Base-by-base conservation (phyloP, 2,888 invertebrate species). In the Diploptera punctata region DNA sequence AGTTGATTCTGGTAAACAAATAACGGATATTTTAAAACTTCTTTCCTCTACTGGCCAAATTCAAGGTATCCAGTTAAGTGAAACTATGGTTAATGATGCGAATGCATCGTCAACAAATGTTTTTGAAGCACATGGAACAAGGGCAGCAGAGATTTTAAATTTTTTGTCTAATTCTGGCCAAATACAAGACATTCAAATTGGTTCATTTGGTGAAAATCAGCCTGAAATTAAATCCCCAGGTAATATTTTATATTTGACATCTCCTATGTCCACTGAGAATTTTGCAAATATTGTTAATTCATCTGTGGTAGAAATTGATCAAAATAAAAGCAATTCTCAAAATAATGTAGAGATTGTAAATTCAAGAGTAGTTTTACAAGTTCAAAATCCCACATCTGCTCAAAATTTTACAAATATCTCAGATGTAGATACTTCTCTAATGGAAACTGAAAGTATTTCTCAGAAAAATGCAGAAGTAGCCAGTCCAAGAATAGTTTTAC, bases 11-110 rank as follows among this genome's bases (percentile, higher is more conserved):
- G 47, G 57, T 9, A 44, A 47, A 49, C 57, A 70, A 26, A 19
- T 70, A 38, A 19, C 61, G 29, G 44, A 70, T 47, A 49, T 61
- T 47, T 62, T 70, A n/a, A 49, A n/a, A 16, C 33, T 70, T 10
- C 21, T 49, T 10, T 47, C 61, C 19, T 61, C 47, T 44, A 61
- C 18, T 61, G 70, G 61, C 26, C 70, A 70, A 29, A 21, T 67
- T 47, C 67, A 67, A 29, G 67, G 47, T 19, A 67, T 67, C 26
- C 67, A 67, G 29, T 47, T 67, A n/a, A 67, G 47, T 26, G 67
- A 47, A 26, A 38, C 67, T 26, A 3, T 47, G 16, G 16, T 26
- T 29, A 47, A 47, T 26, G 43, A 70, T 24, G 29, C 29, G 29
- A 57, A 57, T 24, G 26, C 38, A 16, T 43, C 29, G 10, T 43